phyloP scores from a whole-genome alignment of 2,888 invertebrate genomes.

The Agrochola macilenta region DNA sequence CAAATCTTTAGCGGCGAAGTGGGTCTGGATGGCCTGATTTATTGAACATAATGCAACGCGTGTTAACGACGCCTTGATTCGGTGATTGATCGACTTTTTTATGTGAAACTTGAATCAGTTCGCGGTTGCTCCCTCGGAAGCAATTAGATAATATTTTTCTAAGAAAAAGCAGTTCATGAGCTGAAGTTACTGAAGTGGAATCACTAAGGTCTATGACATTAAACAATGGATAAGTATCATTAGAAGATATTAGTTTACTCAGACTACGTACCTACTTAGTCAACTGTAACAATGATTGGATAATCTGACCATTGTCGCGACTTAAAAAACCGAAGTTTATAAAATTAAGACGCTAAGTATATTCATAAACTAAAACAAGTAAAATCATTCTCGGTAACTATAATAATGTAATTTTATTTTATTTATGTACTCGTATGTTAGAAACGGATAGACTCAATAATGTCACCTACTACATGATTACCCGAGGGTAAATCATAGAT shows the following conservation, averaged over 20 bases:
- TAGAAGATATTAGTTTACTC: conserved; percentile 38
- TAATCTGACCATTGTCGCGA: conserved; percentile 30
- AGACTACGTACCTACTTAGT: conserved; percentile 29
- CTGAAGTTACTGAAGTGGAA: conserved; percentile 55
- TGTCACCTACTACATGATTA: conserved; percentile 45
- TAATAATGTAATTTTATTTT: conserved; percentile 2
- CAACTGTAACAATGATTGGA: conserved; percentile 29
- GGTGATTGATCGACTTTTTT: conserved; percentile 88
- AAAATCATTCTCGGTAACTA: conserved; percentile 1
- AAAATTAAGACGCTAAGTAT: neutral
- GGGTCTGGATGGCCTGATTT: conserved; percentile 83
- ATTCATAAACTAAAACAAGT: neutral
- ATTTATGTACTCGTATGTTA: conserved; percentile 13
- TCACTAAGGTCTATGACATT: conserved; percentile 56
- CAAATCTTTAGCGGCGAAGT: conserved; percentile 85
- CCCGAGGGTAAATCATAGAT: conserved; percentile 53
- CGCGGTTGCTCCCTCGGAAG: conserved; percentile 83
- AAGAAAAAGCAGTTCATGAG: conserved; percentile 54
- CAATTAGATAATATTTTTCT: conserved; percentile 73
- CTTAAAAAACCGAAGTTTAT: neutral
- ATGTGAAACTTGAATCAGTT: conserved; percentile 79
- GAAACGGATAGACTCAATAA: conserved; percentile 34
- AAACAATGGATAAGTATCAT: conserved; percentile 52
- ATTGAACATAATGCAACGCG: conserved; percentile 86
- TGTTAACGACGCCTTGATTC: conserved; percentile 88